Conservation (phyloP, 92 coral and sea anemone species). For the Phymanthus crucifer region DNA sequence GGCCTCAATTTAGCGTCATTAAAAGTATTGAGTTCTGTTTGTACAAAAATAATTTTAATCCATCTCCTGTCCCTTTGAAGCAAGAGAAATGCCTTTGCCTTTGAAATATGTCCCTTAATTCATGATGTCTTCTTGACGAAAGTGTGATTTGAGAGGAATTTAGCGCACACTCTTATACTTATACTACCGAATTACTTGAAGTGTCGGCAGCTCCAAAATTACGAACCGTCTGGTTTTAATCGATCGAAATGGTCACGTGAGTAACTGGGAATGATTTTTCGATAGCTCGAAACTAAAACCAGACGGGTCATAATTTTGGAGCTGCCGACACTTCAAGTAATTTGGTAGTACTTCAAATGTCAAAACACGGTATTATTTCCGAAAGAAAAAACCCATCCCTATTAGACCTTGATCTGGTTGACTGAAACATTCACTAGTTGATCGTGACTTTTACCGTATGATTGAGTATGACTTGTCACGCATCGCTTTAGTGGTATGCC, state of each 20-base stretch:
- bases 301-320: too few relatives aligned
- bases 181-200: too few relatives aligned
- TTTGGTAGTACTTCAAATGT: too few relatives aligned
- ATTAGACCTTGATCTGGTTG: conserved; percentile 32
- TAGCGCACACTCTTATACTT: background rate
- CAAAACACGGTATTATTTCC: background rate
- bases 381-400: background rate
- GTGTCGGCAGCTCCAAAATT: too few relatives aligned
- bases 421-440: conserved; percentile 11
- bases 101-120: background rate
- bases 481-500: background rate
- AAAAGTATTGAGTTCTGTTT: background rate
- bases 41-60: conserved; percentile 1
- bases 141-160: background rate
- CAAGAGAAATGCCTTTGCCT: background rate
- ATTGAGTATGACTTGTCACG: background rate
- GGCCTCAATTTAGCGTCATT: background rate
- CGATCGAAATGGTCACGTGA: too few relatives aligned
- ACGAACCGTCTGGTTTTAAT: too few relatives aligned
- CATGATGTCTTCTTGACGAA: background rate
- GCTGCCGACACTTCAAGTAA: too few relatives aligned
- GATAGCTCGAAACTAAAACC: too few relatives aligned
- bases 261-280: too few relatives aligned
- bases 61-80: background rate
- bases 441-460: background rate